Conservation (phyloP, 2,888 invertebrate genomes). For the Cyaniris semiargus region DNA sequence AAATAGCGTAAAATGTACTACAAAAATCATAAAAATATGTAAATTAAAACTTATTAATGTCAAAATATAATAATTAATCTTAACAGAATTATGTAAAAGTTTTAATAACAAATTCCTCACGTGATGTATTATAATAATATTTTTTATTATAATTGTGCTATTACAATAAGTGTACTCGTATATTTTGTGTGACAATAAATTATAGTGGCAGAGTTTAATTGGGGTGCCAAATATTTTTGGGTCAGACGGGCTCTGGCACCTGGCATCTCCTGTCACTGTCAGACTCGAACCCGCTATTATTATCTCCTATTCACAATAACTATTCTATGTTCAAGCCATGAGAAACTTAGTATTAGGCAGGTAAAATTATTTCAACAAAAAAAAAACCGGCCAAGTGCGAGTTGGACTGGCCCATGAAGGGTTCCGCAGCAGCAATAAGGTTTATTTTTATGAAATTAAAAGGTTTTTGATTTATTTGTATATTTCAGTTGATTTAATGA, state of each 20-base stretch:
- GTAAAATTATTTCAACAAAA: neutral
- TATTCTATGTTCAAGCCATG: neutral
- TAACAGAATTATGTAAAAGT: conserved; percentile 6
- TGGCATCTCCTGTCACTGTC: conserved; percentile 42
- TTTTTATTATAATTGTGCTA: conserved; percentile 24
- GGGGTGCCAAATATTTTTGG: conserved; percentile 45
- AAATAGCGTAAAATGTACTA: neutral
- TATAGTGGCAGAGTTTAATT: conserved; percentile 42
- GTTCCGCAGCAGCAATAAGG: too few species aligned
- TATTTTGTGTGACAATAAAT: conserved; percentile 29
- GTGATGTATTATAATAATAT: neutral
- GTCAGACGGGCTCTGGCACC: conserved; percentile 41
- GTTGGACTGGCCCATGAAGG: too few species aligned
- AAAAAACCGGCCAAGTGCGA: too few species aligned
- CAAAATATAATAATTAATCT: conserved; percentile 5
- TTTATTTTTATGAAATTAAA: too few species aligned
- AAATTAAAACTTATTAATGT: neutral
- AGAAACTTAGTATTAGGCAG: neutral
- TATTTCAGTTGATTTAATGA: too few species aligned
- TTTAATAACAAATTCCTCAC: conserved; percentile 9
- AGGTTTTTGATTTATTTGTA: too few species aligned
- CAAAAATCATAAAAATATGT: neutral
- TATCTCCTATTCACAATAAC: conserved; percentile 21
- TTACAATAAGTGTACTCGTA: conserved; percentile 26
- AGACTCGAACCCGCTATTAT: conserved; percentile 31